Conservation (phyloP, 1,140 invertebrate genomes). For the Microplitis demolitor region DNA sequence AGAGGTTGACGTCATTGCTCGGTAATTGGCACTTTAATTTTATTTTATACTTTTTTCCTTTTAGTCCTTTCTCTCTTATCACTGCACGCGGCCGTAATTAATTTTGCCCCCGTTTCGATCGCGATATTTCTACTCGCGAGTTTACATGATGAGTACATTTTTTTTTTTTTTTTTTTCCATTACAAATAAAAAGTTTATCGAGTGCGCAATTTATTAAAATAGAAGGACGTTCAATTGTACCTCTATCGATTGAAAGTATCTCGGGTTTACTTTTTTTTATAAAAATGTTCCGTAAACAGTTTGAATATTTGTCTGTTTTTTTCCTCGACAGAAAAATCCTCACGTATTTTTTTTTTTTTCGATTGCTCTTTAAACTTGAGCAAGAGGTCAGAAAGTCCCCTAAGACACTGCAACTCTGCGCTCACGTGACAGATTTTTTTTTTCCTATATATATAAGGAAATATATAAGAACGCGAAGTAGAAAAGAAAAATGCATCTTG, state of each 20-base stretch:
- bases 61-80: not conserved
- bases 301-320: too few relatives aligned
- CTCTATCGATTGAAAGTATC: too few relatives aligned
- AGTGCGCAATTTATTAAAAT: too few relatives aligned
- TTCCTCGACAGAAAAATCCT: not conserved
- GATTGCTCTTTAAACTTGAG: not conserved
- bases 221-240: too few relatives aligned
- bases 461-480: not conserved
- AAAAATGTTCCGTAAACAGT: too few relatives aligned
- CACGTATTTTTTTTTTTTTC: not conserved
- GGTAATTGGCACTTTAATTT: slow-evolving; percentile 21
- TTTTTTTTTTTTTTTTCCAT: too few relatives aligned
- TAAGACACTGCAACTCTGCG: not conserved
- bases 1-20: slow-evolving; percentile 21
- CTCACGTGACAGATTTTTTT: too few relatives aligned
- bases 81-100: not conserved
- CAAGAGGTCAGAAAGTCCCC: not conserved
- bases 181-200: too few relatives aligned
- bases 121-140: not conserved
- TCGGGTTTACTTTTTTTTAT: too few relatives aligned
- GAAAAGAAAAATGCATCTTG: not conserved
- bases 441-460: not conserved
- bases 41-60: not conserved
- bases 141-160: not conserved
- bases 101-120: not conserved